These are phyloP conservation scores for Tachuris rubrigastra DNA, from an alignment of 2,113 vertebrate species.

Conservation along the genomic window DNA sequence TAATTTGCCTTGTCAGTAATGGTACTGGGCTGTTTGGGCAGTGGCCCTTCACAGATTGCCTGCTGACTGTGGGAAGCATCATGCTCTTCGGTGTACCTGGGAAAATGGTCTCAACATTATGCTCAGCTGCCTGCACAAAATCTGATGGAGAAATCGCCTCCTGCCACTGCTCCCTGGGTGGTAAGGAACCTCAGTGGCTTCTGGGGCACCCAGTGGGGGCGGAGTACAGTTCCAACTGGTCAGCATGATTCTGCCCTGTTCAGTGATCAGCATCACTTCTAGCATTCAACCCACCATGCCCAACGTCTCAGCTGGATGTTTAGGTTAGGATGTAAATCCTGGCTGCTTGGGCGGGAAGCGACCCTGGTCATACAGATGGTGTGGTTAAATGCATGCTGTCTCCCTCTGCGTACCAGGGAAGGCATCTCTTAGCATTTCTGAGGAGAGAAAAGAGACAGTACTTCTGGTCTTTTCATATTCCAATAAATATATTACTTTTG, in stretches of 20 bases:
- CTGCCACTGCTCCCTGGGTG: not conserved
- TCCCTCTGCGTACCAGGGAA: not conserved
- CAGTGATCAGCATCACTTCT: not conserved
- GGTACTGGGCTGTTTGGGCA: not conserved
- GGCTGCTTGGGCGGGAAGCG: not conserved
- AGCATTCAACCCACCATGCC: not conserved
- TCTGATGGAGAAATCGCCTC: not conserved
- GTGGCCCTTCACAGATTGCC: not conserved
- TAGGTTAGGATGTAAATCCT: not conserved
- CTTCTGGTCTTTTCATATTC: not conserved
- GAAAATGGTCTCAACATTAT: fast-evolving
- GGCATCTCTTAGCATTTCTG: not conserved
- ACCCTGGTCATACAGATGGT: not conserved
- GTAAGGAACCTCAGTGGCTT: not conserved
- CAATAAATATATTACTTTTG: not conserved
- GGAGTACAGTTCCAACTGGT: not conserved
- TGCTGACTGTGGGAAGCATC: not conserved
- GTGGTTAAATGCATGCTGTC: not conserved
- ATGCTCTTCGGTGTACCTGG: fast-evolving
- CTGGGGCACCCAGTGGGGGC: no score
- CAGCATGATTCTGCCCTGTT: not conserved
- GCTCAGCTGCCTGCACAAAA: not conserved
- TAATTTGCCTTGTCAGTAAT: not conserved
- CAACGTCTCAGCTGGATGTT: fast-evolving
- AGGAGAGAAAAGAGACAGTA: not conserved